phyloP scores from a whole-genome alignment of 2,113 vertebrate species.

The Pungitius pungitius region DNA sequence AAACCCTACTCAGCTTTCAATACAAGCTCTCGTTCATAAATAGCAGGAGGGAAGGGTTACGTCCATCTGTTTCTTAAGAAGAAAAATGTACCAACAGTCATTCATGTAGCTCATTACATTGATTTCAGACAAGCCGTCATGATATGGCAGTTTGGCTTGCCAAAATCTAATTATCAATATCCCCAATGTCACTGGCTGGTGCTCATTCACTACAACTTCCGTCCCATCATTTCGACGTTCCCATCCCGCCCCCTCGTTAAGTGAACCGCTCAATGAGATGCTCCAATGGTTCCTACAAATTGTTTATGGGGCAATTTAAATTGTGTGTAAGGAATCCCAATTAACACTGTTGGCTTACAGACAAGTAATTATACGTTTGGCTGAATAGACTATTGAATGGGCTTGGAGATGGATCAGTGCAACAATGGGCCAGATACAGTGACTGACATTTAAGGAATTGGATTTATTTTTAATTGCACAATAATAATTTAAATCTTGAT shows the following conservation, averaged over 20 bases:
- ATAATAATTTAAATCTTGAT: slow-evolving; percentile 21
- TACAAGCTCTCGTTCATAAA: slow-evolving; percentile 16
- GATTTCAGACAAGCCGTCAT: slow-evolving; percentile 54
- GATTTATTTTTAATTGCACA: slow-evolving; percentile 31
- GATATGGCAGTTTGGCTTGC: slow-evolving; percentile 41
- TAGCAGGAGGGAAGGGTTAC: background rate
- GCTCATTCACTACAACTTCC: slow-evolving; percentile 36
- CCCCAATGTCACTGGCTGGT: slow-evolving; percentile 41
- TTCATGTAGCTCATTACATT: slow-evolving; percentile 50
- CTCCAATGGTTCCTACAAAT: slow-evolving; percentile 77
- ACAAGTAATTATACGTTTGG: slow-evolving; percentile 74
- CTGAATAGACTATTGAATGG: slow-evolving; percentile 73
- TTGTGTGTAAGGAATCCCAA: slow-evolving; percentile 68
- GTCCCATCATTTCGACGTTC: slow-evolving; percentile 44
- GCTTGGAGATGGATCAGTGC: slow-evolving; percentile 57
- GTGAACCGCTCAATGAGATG: slow-evolving; percentile 70
- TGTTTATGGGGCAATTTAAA: slow-evolving; percentile 78
- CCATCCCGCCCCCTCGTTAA: slow-evolving; percentile 68
- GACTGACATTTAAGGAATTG: slow-evolving; percentile 20
- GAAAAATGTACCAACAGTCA: slow-evolving; percentile 22
- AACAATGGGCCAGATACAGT: slow-evolving; percentile 46
- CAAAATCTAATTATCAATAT: slow-evolving; percentile 66
- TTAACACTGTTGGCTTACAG: slow-evolving; percentile 62
- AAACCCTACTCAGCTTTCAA: slow-evolving; percentile 9
- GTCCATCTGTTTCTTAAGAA: slow-evolving; percentile 30